A percentile compares a stretch with the other conserved stretches of the same genome.
These are phyloP conservation scores for Dasypogon diadema DNA, from an alignment of 2,888 invertebrate species.

Conservation along the genomic window DNA sequence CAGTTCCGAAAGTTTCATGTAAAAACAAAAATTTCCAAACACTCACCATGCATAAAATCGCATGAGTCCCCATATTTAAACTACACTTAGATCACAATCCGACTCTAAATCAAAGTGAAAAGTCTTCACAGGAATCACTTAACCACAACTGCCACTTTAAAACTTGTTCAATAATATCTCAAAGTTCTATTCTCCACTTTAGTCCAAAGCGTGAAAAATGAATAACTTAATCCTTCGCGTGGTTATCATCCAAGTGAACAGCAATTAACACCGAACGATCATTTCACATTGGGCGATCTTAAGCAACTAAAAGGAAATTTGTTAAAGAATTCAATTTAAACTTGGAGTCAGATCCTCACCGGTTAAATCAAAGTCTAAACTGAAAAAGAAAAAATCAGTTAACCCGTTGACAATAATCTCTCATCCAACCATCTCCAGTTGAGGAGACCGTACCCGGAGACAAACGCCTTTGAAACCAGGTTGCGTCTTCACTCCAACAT, in stretches of 20 bases:
- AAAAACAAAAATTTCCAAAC: conserved; percentile 56
- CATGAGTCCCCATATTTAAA: conserved; percentile 66
- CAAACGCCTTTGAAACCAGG: conserved; percentile 14
- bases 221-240: neutral
- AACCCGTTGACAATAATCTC: conserved; percentile 28
- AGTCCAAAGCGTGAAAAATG: conserved; percentile 13
- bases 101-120: neutral
- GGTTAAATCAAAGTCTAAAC: conserved; percentile 8
- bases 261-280: conserved; percentile 59
- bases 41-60: conserved; percentile 68
- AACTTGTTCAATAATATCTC: too few relatives aligned
- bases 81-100: conserved; percentile 52
- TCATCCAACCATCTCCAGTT: conserved; percentile 9
- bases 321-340: conserved; percentile 68
- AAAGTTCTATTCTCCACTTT: neutral
- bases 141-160: conserved; percentile 26
- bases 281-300: conserved; percentile 68
- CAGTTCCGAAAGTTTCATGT: neutral
- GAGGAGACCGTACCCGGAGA: conserved; percentile 10
- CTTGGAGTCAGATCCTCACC: conserved; percentile 20
- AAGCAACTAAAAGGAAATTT: conserved; percentile 69
- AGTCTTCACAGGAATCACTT: conserved; percentile 8
- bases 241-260: conserved; percentile 11
- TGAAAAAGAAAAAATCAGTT: conserved; percentile 1
- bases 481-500: conserved; percentile 15